Base-by-base conservation (phyloP, 2,797 vertebrate genomes). In the Melanotaenia parkinsoni region DNA sequence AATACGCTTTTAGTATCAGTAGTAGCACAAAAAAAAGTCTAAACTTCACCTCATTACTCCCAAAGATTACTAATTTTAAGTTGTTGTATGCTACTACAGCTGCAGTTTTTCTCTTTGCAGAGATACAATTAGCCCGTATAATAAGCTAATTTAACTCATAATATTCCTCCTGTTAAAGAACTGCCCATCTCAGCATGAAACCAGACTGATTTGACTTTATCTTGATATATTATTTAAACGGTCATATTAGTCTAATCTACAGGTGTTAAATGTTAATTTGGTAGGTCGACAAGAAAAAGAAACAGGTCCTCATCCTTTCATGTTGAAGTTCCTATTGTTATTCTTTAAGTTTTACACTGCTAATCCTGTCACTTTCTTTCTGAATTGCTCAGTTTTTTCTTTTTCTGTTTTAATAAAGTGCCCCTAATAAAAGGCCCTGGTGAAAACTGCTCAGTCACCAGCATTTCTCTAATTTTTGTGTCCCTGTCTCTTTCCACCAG, bases 41-140 rank as follows among this genome's bases (percentile, higher is more conserved):
- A 43, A 74, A 53, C 58, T 70, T 32, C 64, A 72, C 74, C 72
- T 63, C 59, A 74, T 83, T 76, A 45, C 67, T 71, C 79, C 77
- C 74, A 82, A 63, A 72, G 32, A 40, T 53, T 24, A 69, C 76
- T 82, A 26, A 76, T 82, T 61, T 80, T 82, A 69, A 72, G 64
- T 70, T 4, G 22, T 54, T 56, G 26, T 38, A 58, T 58, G 74
- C 72, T 1, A n/a, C 53, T 33, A 68, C 71, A 73, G 51, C 66
- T 13, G 3, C 45, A 13, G 32, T 58, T 47, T 77, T 74, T 62
- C 76, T 62, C 63, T 67, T 68, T 59, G 37, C 70, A 54, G 67
- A 66, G 40, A 57, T 57, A 69, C 70, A 77, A 78, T 77, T 67
- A 72, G 69, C 65, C 64, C 62, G 68, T 32, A 50, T 81, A 35